A percentile compares a stretch with the other conserved stretches of the same genome.
Evolutionary conservation across 2,797 vertebrate genomes (phyloP).

Genomic region (Morus bassanus): DNA sequence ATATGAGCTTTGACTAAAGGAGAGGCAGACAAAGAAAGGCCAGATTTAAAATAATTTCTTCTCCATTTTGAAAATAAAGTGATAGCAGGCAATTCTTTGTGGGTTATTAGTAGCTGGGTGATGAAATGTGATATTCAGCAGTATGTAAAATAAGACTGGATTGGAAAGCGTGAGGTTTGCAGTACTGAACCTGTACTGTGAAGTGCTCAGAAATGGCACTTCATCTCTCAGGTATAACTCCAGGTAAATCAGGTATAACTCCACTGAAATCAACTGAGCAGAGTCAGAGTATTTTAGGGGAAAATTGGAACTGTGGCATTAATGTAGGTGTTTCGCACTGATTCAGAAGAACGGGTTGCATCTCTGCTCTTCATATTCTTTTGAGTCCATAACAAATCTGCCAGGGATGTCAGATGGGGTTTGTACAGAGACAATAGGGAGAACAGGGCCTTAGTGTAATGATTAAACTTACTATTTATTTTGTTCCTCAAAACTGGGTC

Average conservation of each 20-base stretch:
- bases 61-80: background rate
- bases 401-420: background rate
- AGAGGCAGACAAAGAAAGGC: background rate
- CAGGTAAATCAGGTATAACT: background rate
- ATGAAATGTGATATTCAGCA: background rate
- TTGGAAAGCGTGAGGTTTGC: background rate
- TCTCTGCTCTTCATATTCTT: background rate
- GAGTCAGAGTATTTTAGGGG: background rate
- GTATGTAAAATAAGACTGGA: background rate
- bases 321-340: background rate
- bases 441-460: background rate
- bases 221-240: background rate
- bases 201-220: background rate
- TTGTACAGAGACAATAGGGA: background rate
- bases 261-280: background rate
- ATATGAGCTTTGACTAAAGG: background rate
- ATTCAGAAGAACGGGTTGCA: background rate
- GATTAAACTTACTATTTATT: background rate
- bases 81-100: background rate
- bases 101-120: background rate
- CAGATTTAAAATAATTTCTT: background rate
- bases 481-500: background rate
- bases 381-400: background rate
- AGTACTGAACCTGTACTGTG: background rate
- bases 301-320: background rate